Percentiles rank a stretch among this genome's conserved stretches.
Evolutionary conservation across 2,888 invertebrate species (phyloP).

Genomic region (Microchrysa polita): DNA sequence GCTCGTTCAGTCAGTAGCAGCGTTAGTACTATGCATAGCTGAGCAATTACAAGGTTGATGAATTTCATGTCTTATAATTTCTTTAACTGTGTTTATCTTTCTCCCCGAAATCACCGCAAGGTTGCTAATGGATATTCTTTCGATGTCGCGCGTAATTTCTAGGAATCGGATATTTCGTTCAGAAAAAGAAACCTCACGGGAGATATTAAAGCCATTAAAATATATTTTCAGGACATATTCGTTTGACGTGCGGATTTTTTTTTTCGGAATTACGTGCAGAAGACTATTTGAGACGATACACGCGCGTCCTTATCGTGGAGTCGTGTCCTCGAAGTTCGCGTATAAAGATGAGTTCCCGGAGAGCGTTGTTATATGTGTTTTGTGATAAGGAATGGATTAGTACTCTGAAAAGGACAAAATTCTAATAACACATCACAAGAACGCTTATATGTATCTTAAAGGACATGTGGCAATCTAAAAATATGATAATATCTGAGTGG

Average conservation of each 20-base stretch:
- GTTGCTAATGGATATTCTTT: neutral
- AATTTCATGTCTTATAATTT: neutral
- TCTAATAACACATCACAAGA: too few species aligned
- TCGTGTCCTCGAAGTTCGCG: too few species aligned
- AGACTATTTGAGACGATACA: too few species aligned
- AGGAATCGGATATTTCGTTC: neutral
- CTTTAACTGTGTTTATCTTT: neutral
- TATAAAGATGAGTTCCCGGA: too few species aligned
- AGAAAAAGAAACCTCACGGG: neutral
- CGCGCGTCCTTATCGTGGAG: too few species aligned
- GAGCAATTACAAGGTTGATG: constrained; percentile 27
- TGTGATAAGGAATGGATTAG: too few species aligned
- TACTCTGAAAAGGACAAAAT: too few species aligned
- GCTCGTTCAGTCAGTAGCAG: neutral
- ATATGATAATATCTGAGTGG: too few species aligned
- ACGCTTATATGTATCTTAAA: too few species aligned
- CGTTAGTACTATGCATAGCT: neutral
- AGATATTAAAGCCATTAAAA: constrained; percentile 24
- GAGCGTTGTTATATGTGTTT: too few species aligned
- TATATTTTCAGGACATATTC: neutral
- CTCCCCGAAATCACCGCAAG: neutral
- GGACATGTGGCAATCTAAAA: too few species aligned
- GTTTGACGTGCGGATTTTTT: neutral
- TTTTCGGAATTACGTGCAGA: neutral
- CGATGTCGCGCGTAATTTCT: neutral